Conservation (phyloP, 2,113 vertebrate species). For the Chaetodon trifascialis region DNA sequence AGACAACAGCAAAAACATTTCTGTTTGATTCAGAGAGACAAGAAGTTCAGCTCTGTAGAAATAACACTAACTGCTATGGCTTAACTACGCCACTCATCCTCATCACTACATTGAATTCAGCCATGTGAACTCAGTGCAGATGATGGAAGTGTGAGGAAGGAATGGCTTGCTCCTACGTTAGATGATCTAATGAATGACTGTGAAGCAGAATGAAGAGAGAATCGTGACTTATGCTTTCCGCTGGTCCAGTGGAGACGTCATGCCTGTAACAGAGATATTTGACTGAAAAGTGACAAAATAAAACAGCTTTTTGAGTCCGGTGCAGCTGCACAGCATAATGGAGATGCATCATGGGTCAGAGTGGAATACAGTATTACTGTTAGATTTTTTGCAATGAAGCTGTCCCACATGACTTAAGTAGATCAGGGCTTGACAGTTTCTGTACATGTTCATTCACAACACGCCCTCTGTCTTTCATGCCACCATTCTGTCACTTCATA, state of each 20-base stretch:
- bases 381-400: not conserved
- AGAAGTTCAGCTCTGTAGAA: constrained; percentile 9
- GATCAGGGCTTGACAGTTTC: not conserved
- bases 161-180: not conserved
- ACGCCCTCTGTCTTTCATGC: not conserved
- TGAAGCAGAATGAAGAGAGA: not conserved
- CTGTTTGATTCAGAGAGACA: constrained; percentile 10
- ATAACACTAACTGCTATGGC: not conserved
- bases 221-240: not conserved
- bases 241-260: not conserved
- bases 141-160: not conserved
- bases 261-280: not conserved
- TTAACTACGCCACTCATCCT: not conserved
- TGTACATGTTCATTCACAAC: constrained; percentile 3
- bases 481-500: not conserved
- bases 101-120: not conserved
- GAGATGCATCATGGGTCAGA: not conserved
- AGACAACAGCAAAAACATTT: constrained; percentile 74
- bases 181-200: not conserved
- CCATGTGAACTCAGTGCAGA: not conserved
- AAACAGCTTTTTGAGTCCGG: not conserved
- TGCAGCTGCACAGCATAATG: not conserved
- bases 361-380: not conserved
- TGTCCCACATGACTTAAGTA: not conserved
- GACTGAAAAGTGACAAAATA: not conserved